Percentiles rank a stretch among this genome's conserved stretches.
Conservation (phyloP, 1,140 invertebrate species). For the Lethrus apterus region DNA sequence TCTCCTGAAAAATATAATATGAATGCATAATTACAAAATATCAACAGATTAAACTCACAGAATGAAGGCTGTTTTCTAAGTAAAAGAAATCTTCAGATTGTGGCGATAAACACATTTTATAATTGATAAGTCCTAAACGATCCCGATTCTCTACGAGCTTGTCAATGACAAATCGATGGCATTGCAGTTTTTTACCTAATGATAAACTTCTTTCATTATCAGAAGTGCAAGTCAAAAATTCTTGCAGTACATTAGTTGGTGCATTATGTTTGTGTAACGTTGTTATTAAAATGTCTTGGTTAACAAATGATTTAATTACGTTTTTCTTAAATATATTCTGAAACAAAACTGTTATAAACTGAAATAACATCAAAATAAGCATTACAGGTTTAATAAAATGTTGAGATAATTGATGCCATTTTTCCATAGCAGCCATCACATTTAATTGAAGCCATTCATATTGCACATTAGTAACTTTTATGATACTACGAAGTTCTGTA, state of each 20-base stretch:
- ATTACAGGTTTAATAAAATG: slow-evolving; percentile 32
- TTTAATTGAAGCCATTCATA: slow-evolving; percentile 35
- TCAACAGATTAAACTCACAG: slow-evolving; percentile 33
- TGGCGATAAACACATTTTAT: slow-evolving; percentile 44
- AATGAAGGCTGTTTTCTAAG: slow-evolving; percentile 45
- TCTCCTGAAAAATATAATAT: slow-evolving; percentile 18
- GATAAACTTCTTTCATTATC: slow-evolving; percentile 25
- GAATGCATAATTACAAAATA: background rate
- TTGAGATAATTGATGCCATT: slow-evolving; percentile 28
- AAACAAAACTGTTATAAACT: slow-evolving; percentile 18
- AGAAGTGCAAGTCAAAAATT: slow-evolving; percentile 25
- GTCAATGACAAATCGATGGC: slow-evolving; percentile 46
- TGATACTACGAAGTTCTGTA: slow-evolving; percentile 24
- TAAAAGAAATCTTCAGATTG: slow-evolving; percentile 47
- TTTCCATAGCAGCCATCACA: slow-evolving; percentile 23
- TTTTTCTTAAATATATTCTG: slow-evolving; percentile 32
- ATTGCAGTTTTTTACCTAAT: slow-evolving; percentile 36
- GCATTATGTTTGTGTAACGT: slow-evolving; percentile 28
- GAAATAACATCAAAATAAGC: background rate
- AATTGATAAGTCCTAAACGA: slow-evolving; percentile 41
- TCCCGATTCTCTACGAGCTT: slow-evolving; percentile 46
- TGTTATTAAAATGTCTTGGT: slow-evolving; percentile 24
- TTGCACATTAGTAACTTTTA: slow-evolving; percentile 31
- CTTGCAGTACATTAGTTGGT: slow-evolving; percentile 28
- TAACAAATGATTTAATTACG: slow-evolving; percentile 27